These are phyloP conservation scores for Geococcyx californianus DNA, from an alignment of 2,113 vertebrate species.

Conservation along the genomic window DNA sequence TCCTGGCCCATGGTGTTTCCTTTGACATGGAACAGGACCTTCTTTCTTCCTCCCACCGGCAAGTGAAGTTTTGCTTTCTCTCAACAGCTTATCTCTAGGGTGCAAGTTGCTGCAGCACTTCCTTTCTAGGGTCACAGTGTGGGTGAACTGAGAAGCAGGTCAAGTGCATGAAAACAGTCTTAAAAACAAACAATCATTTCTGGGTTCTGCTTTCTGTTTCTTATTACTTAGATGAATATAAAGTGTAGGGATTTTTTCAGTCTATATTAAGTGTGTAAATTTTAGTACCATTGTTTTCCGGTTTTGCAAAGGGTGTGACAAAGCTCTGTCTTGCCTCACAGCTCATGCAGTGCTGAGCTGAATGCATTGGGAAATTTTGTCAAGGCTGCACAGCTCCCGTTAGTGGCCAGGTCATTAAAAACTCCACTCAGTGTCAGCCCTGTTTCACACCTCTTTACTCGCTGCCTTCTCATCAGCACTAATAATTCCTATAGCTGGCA, in stretches of 20 bases:
- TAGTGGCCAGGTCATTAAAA: neutral
- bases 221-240: neutral
- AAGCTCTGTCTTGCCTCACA: neutral
- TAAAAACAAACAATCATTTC: neutral
- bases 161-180: neutral
- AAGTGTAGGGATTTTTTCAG: neutral
- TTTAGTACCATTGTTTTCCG: neutral
- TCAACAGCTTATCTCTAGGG: constrained; percentile 41
- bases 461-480: neutral
- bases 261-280: neutral
- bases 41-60: neutral
- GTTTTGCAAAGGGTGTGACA: neutral
- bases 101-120: neutral
- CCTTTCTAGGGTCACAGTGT: neutral
- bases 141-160: neutral
- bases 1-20: neutral
- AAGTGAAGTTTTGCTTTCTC: neutral
- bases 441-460: neutral
- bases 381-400: neutral
- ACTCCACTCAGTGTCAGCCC: neutral
- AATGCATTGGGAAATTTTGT: neutral
- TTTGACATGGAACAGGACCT: neutral
- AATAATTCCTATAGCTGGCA: neutral
- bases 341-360: neutral
- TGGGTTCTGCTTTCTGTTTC: neutral